Percentiles rank a stretch among this genome's conserved stretches.
Conservation (phyloP, 2,113 vertebrate species). For the Chaetodon auriga region DNA sequence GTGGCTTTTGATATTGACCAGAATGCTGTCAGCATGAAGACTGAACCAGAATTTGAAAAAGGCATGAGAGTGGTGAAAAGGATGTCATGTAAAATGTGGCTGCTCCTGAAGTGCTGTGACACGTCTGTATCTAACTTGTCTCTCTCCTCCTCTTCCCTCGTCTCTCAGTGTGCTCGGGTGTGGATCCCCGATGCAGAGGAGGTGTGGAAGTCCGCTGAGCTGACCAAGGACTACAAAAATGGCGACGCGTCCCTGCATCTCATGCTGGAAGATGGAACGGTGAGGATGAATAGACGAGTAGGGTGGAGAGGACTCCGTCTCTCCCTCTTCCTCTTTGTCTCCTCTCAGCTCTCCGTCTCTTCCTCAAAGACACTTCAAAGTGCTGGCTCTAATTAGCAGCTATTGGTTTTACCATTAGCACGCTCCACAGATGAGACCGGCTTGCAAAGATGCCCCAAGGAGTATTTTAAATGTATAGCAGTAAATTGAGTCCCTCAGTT, state of each 20-base stretch:
- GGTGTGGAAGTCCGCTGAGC: conserved; percentile 97
- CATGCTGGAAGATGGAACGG: conserved; percentile 93
- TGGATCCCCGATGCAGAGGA: conserved; percentile 98
- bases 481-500: conserved; percentile 36
- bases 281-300: conserved; percentile 65
- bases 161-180: conserved; percentile 91
- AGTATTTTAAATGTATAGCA: conserved; percentile 43
- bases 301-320: neutral
- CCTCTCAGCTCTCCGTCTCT: conserved; percentile 2
- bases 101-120: neutral
- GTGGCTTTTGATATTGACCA: no score
- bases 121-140: neutral
- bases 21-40: no score
- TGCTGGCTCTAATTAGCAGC: conserved; percentile 46
- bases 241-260: conserved; percentile 91
- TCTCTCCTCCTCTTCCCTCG: neutral
- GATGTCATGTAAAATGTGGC: neutral
- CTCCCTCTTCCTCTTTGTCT: neutral
- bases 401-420: conserved; percentile 58
- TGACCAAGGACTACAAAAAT: conserved; percentile 93
- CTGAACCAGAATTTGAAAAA: no score
- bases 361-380: conserved; percentile 24
- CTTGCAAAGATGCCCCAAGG: conserved; percentile 40
- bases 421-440: conserved; percentile 51
- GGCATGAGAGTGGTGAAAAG: neutral